Base-by-base conservation (phyloP, 2,797 vertebrate species). In the Lerista edwardsae region DNA sequence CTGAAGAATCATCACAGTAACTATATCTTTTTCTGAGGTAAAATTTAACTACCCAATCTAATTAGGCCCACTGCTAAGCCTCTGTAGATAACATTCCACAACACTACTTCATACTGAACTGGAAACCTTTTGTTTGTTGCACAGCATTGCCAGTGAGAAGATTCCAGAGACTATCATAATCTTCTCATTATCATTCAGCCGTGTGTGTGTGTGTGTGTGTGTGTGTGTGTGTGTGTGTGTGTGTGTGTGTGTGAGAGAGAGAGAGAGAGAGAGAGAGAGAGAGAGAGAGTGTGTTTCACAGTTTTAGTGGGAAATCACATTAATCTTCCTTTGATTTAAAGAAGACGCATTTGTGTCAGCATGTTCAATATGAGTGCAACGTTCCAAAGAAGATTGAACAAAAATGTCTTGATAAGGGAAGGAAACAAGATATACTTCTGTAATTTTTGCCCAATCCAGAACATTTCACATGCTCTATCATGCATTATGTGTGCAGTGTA, bases 41-140 rank as follows among this genome's bases (percentile, higher is more conserved):
- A 86, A 86, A 51, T 81, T 81, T 85, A 85, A 85, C 78, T 62
- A 34, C 57, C 51, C 47, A 31, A 59, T 69, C 74, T 76, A 73
- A 76, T 75, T 80, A 21, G 29, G 64, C 6, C 41, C 55, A n/a
- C 65, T 51, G 47, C 65, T 75, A n/a, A 36, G 36, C 36, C 44
- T 44, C 39, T 31, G 68, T 39, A 64, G 76, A 84, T 79, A 80
- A 80, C 84, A 75, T 85, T 85, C 83, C 72, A 59, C 25, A 75
- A 36, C 14, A 6, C 51, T 68, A 34, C 69, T 36, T 81, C 72
- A 75, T 31, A 85, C 25, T 61, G 23, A 47, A 12, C 74, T 79
- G 76, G 57, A 71, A 27, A 23, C 25, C 39, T 47, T 75, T 57
- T 74, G 31, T 41, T 44, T 65, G 55, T 29, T 29, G 8, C 55